These are phyloP conservation scores for Pavo muticus DNA, from an alignment of 2,113 vertebrate genomes.

Conservation along the genomic window DNA sequence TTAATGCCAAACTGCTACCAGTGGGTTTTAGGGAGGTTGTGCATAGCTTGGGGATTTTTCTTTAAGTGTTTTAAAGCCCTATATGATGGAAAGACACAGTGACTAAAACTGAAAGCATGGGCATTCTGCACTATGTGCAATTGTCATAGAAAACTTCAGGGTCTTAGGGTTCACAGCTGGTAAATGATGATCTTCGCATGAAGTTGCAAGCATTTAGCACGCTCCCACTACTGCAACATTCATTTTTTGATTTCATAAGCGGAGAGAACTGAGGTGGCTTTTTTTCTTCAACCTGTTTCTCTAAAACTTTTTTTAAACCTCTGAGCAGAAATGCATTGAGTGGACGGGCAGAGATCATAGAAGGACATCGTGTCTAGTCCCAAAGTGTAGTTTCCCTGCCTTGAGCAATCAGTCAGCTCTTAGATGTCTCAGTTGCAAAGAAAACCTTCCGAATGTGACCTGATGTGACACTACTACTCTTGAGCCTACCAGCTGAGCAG, in stretches of 20 bases:
- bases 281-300: background rate
- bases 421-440: background rate
- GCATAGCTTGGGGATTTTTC: constrained; percentile 43
- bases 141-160: background rate
- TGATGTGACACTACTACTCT: background rate
- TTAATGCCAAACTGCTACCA: constrained; percentile 37
- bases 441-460: background rate
- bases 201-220: background rate
- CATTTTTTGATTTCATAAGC: background rate
- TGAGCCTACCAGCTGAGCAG: fast-evolving
- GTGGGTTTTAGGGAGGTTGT: constrained; percentile 22
- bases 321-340: background rate
- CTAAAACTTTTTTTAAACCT: background rate
- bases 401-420: background rate
- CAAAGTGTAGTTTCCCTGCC: background rate
- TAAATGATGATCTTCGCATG: constrained; percentile 21
- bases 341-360: background rate
- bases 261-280: background rate
- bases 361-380: background rate
- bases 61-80: constrained; percentile 46
- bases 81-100: constrained; percentile 1
- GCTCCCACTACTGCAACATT: background rate
- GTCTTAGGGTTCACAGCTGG: background rate
- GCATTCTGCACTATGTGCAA: constrained; percentile 15
- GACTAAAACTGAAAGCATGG: constrained; percentile 34